Percentiles rank a stretch among this genome's conserved stretches.
phyloP scores from a whole-genome alignment of 2,888 invertebrate species.

The Mantis religiosa region DNA sequence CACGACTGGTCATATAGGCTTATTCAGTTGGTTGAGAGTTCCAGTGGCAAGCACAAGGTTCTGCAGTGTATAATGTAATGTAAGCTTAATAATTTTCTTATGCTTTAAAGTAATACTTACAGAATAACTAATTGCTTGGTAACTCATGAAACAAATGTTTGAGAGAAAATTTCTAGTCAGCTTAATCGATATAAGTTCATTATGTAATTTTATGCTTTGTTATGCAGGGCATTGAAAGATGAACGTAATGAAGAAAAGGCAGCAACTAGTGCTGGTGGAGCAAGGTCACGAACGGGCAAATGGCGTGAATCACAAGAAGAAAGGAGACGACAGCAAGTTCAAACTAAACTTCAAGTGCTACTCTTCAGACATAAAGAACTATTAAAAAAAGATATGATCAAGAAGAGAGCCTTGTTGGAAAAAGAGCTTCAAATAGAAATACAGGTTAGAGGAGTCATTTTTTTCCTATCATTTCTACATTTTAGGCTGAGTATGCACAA shows the following conservation, averaged over 20 bases:
- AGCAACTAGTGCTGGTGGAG: neutral
- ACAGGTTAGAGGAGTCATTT: constrained; percentile 52
- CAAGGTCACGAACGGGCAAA: constrained; percentile 40
- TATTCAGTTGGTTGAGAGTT: too few species aligned
- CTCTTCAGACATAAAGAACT: constrained; percentile 85
- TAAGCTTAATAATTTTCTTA: too few species aligned
- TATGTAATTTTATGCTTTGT: neutral
- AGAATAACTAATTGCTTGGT: too few species aligned
- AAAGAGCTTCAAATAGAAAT: constrained; percentile 87
- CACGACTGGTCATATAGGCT: too few species aligned
- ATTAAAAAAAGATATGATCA: constrained; percentile 88
- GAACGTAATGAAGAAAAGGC: constrained; percentile 13
- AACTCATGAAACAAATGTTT: too few species aligned
- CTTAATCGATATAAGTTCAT: too few species aligned
- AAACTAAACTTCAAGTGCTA: constrained; percentile 63
- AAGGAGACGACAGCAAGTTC: constrained; percentile 50
- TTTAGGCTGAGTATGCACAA: too few species aligned
- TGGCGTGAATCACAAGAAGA: constrained; percentile 49
- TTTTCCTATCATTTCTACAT: neutral
- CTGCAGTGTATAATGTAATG: too few species aligned
- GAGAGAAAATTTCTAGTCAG: too few species aligned
- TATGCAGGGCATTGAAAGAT: neutral
- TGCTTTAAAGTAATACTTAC: too few species aligned
- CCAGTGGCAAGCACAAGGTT: too few species aligned
- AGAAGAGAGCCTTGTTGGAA: constrained; percentile 83